A percentile compares a stretch with the other conserved stretches of the same genome.
Evolutionary conservation across 2,797 vertebrate genomes (phyloP).

Genomic region (Macropodus opercularis): DNA sequence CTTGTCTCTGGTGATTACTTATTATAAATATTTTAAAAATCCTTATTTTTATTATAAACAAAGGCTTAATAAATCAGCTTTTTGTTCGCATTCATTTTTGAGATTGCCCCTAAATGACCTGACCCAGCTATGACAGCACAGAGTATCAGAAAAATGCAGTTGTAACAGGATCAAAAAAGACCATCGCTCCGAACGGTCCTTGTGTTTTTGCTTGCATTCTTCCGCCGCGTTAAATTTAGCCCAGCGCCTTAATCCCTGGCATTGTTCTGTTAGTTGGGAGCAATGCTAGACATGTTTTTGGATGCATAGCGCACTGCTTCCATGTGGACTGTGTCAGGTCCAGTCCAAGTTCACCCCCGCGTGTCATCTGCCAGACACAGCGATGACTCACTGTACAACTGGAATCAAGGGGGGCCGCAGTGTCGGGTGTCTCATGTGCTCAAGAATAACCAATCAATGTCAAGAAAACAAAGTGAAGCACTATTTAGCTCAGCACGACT

Average conservation of each 20-base stretch:
- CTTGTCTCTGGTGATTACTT: not conserved
- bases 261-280: slow-evolving; percentile 73
- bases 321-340: slow-evolving; percentile 58
- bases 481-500: slow-evolving; percentile 57
- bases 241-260: slow-evolving; percentile 65
- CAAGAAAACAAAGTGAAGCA: slow-evolving; percentile 71
- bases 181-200: slow-evolving; percentile 25
- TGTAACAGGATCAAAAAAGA: not conserved
- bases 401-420: slow-evolving; percentile 60
- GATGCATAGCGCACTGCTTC: slow-evolving; percentile 32
- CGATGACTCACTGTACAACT: slow-evolving; percentile 79
- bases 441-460: slow-evolving; percentile 81
- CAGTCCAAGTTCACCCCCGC: slow-evolving; percentile 66
- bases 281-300: slow-evolving; percentile 62
- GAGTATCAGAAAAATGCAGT: slow-evolving; percentile 1
- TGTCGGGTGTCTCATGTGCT: slow-evolving; percentile 76
- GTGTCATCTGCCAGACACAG: slow-evolving; percentile 65
- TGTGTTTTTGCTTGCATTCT: slow-evolving; percentile 54
- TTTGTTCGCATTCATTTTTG: slow-evolving; percentile 19
- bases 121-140: slow-evolving; percentile 2
- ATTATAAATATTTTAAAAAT: too few species aligned
- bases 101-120: slow-evolving; percentile 26
- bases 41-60: too few species aligned
- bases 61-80: too few species aligned
- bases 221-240: slow-evolving; percentile 74